Conservation (phyloP, 2,797 vertebrate genomes). For the Pipistrellus kuhlii region DNA sequence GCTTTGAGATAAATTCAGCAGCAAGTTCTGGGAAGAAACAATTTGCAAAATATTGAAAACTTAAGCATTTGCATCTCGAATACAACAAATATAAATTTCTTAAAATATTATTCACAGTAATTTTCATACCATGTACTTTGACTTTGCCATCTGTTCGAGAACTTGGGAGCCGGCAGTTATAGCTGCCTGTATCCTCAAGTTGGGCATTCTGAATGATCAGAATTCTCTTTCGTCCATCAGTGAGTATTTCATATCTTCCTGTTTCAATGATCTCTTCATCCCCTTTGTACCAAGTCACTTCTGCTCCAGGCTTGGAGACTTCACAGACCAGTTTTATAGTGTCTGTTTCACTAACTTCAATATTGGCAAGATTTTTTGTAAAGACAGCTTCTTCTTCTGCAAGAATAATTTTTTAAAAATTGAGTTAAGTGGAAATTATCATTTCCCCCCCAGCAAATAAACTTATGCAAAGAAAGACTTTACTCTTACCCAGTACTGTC, state of each 20-base stretch:
- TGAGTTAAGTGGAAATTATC: background rate
- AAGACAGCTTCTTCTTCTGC: slow-evolving; percentile 97
- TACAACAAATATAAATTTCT: background rate
- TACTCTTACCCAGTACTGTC: slow-evolving; percentile 94
- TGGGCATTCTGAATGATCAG: slow-evolving; percentile 93
- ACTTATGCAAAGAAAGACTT: slow-evolving; percentile 40
- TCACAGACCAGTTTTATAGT: slow-evolving; percentile 96
- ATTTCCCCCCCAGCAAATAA: background rate
- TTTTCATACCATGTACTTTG: slow-evolving; percentile 92
- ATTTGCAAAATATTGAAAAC: background rate
- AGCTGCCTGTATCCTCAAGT: slow-evolving; percentile 92
- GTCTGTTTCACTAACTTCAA: slow-evolving; percentile 96
- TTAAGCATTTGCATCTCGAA: background rate
- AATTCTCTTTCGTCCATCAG: slow-evolving; percentile 95
- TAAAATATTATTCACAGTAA: background rate
- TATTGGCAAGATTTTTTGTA: slow-evolving; percentile 95
- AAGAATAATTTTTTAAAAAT: slow-evolving; percentile 62
- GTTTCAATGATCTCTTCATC: slow-evolving; percentile 95
- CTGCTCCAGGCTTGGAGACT: slow-evolving; percentile 95
- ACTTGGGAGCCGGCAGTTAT: slow-evolving; percentile 94
- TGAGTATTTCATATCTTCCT: slow-evolving; percentile 94
- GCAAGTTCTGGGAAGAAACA: slow-evolving; percentile 92
- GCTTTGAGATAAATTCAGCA: slow-evolving; percentile 96
- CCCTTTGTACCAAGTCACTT: slow-evolving; percentile 95
- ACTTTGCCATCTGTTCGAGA: slow-evolving; percentile 93